Evolutionary conservation across 2,113 vertebrate species (phyloP).

Genomic region (Noturus placidus): DNA sequence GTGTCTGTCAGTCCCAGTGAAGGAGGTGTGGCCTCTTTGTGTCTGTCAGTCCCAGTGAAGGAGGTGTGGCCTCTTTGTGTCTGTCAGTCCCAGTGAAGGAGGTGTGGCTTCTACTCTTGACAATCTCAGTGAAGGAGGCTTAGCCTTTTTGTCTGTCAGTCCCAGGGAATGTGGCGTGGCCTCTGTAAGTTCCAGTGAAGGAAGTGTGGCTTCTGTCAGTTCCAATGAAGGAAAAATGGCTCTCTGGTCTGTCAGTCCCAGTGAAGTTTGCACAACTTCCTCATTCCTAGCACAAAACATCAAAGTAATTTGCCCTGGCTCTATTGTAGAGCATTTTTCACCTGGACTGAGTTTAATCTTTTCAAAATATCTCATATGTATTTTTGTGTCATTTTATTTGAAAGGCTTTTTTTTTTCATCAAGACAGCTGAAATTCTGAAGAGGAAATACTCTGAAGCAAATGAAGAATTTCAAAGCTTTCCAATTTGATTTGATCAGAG

Average conservation of each 20-base stretch:
- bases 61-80: neutral
- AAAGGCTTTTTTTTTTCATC: neutral
- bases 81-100: neutral
- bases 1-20: neutral
- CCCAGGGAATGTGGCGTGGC: neutral
- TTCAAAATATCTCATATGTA: neutral
- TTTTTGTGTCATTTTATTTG: neutral
- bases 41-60: neutral
- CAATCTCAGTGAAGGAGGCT: neutral
- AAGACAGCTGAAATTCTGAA: neutral
- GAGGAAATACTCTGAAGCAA: neutral
- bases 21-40: neutral
- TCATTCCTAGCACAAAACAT: neutral
- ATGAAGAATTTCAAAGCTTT: slow-evolving; percentile 2
- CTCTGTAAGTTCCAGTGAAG: neutral
- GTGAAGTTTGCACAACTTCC: neutral
- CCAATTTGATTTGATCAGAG: slow-evolving; percentile 18
- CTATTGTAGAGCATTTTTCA: neutral
- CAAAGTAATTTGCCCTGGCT: neutral
- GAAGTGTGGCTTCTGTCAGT: neutral
- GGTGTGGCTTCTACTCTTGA: neutral
- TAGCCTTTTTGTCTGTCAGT: neutral
- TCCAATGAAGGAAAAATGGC: neutral
- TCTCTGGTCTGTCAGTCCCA: neutral
- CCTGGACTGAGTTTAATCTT: neutral